A percentile compares a stretch with the other conserved stretches of the same genome.
Conservation (phyloP, 2,888 invertebrate species). For the Formica aserva region DNA sequence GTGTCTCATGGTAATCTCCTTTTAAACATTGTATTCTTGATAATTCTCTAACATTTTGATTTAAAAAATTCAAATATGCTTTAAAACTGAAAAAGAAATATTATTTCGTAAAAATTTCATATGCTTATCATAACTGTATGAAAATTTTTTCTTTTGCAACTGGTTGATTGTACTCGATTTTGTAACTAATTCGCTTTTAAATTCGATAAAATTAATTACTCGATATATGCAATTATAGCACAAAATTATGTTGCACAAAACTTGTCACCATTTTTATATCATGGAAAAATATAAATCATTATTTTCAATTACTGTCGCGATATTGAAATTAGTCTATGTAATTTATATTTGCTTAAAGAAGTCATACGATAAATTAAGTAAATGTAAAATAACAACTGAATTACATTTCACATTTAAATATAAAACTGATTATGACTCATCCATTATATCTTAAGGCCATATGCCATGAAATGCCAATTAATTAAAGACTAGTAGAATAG, state of each 20-base stretch:
- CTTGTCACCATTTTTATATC: not conserved
- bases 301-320: not conserved
- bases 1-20: not conserved
- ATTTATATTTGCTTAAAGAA: not conserved
- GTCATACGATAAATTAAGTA: not conserved
- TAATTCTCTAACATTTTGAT: not conserved
- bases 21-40: not conserved
- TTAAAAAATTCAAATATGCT: not conserved
- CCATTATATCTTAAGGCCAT: conserved; percentile 77
- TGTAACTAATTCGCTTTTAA: not conserved
- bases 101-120: not conserved
- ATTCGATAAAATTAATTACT: not conserved
- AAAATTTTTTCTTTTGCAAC: not conserved
- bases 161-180: not conserved
- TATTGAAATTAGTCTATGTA: conserved; percentile 6
- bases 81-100: not conserved
- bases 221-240: not conserved
- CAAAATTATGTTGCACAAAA: not conserved
- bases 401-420: conserved; percentile 6
- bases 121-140: not conserved
- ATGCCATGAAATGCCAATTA: conserved; percentile 83
- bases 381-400: not conserved
- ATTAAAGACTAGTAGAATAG: conserved; percentile 83
- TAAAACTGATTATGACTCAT: conserved; percentile 48
- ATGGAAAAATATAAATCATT: not conserved